Percentiles rank a stretch among this genome's conserved stretches.
Evolutionary conservation across 2,113 vertebrate genomes (phyloP).

Genomic region (Hippolais icterina): DNA sequence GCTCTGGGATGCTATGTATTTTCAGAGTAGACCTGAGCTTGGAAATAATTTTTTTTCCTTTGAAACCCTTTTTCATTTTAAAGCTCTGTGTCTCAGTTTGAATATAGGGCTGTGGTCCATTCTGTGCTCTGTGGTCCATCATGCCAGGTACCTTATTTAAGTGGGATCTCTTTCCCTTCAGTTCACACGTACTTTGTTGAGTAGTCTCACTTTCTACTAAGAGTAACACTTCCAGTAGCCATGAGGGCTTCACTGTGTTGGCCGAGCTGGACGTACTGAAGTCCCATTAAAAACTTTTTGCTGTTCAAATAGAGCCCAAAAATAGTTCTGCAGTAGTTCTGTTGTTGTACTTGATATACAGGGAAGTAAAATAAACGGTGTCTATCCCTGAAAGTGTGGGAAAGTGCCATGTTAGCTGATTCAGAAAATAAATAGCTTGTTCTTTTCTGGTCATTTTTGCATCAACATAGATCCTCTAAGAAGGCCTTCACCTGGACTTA

Average conservation of each 20-base stretch:
- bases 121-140: neutral
- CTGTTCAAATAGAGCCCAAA: neutral
- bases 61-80: neutral
- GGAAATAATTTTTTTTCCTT: neutral
- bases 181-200: neutral
- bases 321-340: neutral
- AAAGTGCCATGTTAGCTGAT: neutral
- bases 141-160: neutral
- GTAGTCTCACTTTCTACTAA: neutral
- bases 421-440: neutral
- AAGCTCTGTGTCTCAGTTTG: neutral
- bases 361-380: neutral
- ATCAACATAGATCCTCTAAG: neutral
- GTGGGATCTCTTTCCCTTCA: neutral
- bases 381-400: neutral
- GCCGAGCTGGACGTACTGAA: neutral
- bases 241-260: neutral
- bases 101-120: neutral
- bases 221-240: neutral
- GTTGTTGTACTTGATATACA: neutral
- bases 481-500: neutral
- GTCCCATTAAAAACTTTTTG: neutral
- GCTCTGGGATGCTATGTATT: neutral
- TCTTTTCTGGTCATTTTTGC: neutral
- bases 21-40: neutral